phyloP scores from a whole-genome alignment of 2,113 vertebrate species.

The Phoxinus phoxinus region DNA sequence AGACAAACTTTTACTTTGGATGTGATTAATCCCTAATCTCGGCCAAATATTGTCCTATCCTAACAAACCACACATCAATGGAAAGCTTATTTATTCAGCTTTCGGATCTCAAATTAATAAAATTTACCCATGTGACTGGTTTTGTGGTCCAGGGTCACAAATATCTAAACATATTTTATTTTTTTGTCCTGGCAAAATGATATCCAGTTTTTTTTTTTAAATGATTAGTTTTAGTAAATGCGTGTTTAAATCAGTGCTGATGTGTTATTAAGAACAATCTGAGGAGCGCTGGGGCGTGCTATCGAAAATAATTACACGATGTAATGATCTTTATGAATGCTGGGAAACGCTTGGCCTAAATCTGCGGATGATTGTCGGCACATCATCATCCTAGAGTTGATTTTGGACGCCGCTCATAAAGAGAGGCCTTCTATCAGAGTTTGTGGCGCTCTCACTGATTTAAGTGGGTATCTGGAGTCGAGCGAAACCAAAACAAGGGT shows the following conservation, averaged over 20 bases:
- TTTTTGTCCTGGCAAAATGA: background rate
- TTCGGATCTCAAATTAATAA: too few species aligned
- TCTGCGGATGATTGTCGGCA: slow-evolving; percentile 1
- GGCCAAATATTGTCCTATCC: too few species aligned
- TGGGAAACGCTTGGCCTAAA: slow-evolving; percentile 30
- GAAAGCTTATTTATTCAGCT: too few species aligned
- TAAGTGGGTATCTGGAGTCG: background rate
- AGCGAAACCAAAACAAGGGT: slow-evolving; percentile 21
- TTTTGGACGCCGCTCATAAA: background rate
- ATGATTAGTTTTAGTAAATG: background rate
- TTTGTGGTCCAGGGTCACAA: too few species aligned
- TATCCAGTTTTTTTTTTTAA: background rate
- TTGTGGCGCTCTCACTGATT: background rate
- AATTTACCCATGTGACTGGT: too few species aligned
- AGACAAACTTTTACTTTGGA: too few species aligned
- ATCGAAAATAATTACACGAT: background rate
- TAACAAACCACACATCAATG: too few species aligned
- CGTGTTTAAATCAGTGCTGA: background rate
- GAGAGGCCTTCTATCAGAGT: background rate
- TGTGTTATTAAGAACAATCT: background rate
- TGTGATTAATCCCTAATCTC: too few species aligned
- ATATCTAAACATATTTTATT: too few species aligned
- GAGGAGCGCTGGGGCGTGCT: background rate
- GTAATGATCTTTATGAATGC: slow-evolving; percentile 26
- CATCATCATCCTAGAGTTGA: slow-evolving; percentile 21